Conservation (phyloP, 2,888 invertebrate species). For the Mythimna pallens region DNA sequence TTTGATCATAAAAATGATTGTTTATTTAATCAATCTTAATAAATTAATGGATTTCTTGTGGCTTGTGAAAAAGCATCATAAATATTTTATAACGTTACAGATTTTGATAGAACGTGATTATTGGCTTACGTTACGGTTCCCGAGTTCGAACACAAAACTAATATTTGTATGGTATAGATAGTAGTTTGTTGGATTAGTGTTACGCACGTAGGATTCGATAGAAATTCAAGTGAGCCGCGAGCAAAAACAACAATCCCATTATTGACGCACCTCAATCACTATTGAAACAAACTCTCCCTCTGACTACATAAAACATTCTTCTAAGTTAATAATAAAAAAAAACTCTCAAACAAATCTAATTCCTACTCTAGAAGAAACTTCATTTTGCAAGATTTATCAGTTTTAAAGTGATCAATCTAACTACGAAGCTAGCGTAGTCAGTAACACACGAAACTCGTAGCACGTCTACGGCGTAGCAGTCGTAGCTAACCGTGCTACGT, state of each 20-base stretch:
- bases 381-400: constrained; percentile 47
- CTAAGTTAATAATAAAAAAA: not conserved
- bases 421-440: constrained; percentile 43
- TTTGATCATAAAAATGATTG: constrained; percentile 77
- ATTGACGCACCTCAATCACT: not conserved
- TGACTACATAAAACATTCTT: not conserved
- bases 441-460: constrained; percentile 48
- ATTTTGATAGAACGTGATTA: constrained; percentile 11
- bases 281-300: not conserved
- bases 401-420: constrained; percentile 56
- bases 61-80: not conserved
- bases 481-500: constrained; percentile 51
- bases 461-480: constrained; percentile 38
- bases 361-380: constrained; percentile 38
- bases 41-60: constrained; percentile 29
- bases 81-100: constrained; percentile 18
- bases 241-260: constrained; percentile 5
- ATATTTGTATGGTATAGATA: constrained; percentile 19
- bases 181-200: constrained; percentile 6
- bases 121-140: not conserved
- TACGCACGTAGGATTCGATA: not conserved
- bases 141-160: constrained; percentile 6
- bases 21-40: constrained; percentile 62
- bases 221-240: not conserved
- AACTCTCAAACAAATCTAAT: constrained; percentile 20